Base-by-base conservation (phyloP, 2,888 invertebrate genomes). In the Caenorhabditis panamensis region DNA sequence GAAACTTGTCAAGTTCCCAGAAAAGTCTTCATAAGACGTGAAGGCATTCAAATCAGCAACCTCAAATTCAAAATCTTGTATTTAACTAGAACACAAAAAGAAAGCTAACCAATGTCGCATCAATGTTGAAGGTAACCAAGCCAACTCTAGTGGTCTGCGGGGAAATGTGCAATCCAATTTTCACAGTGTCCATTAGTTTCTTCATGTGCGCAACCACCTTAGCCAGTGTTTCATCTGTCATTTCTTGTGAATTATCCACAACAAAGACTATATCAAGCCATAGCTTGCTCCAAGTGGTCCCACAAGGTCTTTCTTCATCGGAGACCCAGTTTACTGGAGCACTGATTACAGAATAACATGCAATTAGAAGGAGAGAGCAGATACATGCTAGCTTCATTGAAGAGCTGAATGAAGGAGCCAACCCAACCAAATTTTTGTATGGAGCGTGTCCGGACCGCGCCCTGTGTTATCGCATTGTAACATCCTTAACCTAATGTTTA, bases 191-290 rank as follows among this genome's bases (percentile, higher is more conserved):
- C 13, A 58, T 18, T 8, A 20, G 1, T 9, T 4, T 44, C 47
- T 47, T 26, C 47, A 47, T 47, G 20, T 18, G 2, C 1, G 47
- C 47, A 18, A 9, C 4, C 3, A 61, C 44, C 44, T 20, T 16
- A 16, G 24, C 11, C 16, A 64, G 22, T 22, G 59, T 66, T 0
- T n/a, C 51, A 49, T 67, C 1, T 20, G 47, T 68, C 77, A 77
- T 77, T 51, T 69, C 77, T 1, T 31, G 5, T 1, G 67, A 67
- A 22, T 69, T 69, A n/a, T 77, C 77, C 0, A 69, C 53, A 9
- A 77, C 51, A 2, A 31, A 26, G 5, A 77, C 77, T 0, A 77
- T 62, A 44, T 77, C 77, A 0, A 77, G 28, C 77, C 77, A 77
- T 0, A 76, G 36, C 8, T 62, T 68, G 4, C 0, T 20, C 3